Evolutionary conservation across 2,113 vertebrate species (phyloP).

Genomic region (Poeciliopsis prolifica): DNA sequence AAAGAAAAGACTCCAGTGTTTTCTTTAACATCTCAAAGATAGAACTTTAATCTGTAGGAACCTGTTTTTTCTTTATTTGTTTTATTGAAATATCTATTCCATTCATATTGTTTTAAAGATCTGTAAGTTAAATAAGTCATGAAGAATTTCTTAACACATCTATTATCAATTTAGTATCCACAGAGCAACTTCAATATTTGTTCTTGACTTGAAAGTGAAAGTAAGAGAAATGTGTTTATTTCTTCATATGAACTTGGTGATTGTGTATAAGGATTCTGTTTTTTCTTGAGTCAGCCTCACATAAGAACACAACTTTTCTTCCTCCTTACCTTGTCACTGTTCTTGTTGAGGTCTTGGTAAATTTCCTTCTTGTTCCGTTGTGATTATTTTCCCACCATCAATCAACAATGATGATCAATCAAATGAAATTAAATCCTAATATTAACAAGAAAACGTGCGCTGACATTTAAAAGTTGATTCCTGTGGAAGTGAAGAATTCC

Average conservation of each 20-base stretch:
- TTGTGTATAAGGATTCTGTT: background rate
- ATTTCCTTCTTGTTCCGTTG: slow-evolving; percentile 19
- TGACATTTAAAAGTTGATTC: slow-evolving; percentile 18
- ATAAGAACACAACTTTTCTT: slow-evolving; percentile 13
- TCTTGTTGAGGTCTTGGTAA: slow-evolving; percentile 1
- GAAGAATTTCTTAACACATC: background rate
- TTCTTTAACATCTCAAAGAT: too few species aligned
- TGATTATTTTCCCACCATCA: slow-evolving; percentile 21
- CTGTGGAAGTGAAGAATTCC: slow-evolving; percentile 3
- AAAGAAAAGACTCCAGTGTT: background rate
- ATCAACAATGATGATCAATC: slow-evolving; percentile 33
- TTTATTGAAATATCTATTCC: too few species aligned
- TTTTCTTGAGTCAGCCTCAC: slow-evolving; percentile 19
- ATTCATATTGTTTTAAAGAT: too few species aligned
- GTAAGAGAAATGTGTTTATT: background rate
- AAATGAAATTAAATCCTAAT: slow-evolving; percentile 25
- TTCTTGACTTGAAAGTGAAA: background rate
- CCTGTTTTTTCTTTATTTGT: too few species aligned
- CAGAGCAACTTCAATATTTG: too few species aligned
- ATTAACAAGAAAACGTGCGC: slow-evolving; percentile 24
- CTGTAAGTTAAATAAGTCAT: too few species aligned
- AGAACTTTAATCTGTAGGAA: too few species aligned
- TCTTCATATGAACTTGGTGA: background rate
- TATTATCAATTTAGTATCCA: background rate
- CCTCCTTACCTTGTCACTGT: background rate